Evolutionary conservation across 2,888 invertebrate species (phyloP), one percentile per base, ranked within the genome.

Genomic region (Theretra japonica): DNA sequence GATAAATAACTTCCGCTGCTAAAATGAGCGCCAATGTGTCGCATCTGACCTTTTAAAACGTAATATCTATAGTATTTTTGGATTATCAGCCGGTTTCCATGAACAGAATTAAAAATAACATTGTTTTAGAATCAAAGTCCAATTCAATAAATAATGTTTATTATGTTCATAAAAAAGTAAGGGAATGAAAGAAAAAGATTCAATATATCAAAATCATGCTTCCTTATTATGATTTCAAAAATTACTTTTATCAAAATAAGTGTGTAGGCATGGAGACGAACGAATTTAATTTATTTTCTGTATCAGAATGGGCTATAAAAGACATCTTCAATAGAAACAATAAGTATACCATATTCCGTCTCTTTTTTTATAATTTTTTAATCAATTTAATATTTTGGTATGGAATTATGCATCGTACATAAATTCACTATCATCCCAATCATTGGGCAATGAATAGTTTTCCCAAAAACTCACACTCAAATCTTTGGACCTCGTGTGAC

Each of bases 391-490:
- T 68, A 3, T 41, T n/a, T 68, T 48, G 5, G 15, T 4, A 19
- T 19, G 1, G 1, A 28, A 23, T 25, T 56, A 41, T 41, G 11
- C 11, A 41, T 65, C 33, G 25, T 74, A 77, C 17, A 76, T n/a
- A 76, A 90, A 89, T 71, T 89, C 87, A 17, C 71, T 74, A 0
- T 85, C 83, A 72, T 85, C 80, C 79, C 85, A 91, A 56, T 78
- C 74, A 2, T 72, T 72, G 2, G 92, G 92, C 30, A 91, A 78
- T 50, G 77, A 75, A 70, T 73, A 84, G 72, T 89, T 86, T 11
- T 86, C 76, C 93, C 93, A 93, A 77, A 92, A 91, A 7, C 70
- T 73, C 8, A 86, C 85, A 68, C 79, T 76, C 17, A 86, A 73
- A 69, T 75, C 71, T 19, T 75, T 72, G 21, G 79, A 62, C 3